These are phyloP conservation scores for Crocuta crocuta DNA, from an alignment of 2,113 vertebrate species.

Conservation along the genomic window DNA sequence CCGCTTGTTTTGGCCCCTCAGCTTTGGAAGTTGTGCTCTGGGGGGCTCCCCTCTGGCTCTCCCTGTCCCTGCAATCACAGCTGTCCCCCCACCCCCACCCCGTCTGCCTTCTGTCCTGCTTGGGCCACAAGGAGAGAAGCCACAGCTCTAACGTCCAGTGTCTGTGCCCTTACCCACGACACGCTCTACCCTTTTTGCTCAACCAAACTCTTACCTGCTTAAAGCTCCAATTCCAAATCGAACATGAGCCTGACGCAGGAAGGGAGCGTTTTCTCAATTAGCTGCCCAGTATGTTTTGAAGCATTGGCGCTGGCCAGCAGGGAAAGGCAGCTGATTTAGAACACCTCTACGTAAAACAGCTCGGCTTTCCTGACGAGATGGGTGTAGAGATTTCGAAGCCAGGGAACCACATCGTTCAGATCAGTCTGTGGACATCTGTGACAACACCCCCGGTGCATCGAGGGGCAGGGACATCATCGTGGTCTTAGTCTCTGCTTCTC, in stretches of 20 bases:
- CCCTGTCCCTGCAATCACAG: neutral
- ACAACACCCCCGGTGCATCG: fast-evolving
- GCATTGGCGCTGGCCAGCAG: neutral
- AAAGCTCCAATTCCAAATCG: neutral
- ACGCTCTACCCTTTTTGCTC: fast-evolving
- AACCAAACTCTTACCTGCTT: neutral
- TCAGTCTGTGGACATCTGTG: neutral
- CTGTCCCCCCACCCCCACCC: fast-evolving
- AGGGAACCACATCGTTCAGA: neutral
- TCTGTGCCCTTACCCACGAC: fast-evolving
- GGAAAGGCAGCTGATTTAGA: neutral
- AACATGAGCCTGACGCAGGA: neutral
- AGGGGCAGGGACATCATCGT: neutral
- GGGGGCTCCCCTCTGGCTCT: neutral
- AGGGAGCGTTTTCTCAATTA: neutral
- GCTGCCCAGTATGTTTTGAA: neutral
- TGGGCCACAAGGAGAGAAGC: neutral
- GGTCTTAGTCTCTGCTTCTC: neutral
- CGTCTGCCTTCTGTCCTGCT: fast-evolving
- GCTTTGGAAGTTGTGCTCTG: neutral
- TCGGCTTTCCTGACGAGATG: neutral
- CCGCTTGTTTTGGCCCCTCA: neutral
- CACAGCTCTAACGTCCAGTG: fast-evolving
- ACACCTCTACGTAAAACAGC: fast-evolving
- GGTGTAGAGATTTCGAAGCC: neutral